Percentiles rank a stretch among this genome's conserved stretches.
Conservation (phyloP, 1,140 invertebrate genomes). For the Anadara kagoshimensis region DNA sequence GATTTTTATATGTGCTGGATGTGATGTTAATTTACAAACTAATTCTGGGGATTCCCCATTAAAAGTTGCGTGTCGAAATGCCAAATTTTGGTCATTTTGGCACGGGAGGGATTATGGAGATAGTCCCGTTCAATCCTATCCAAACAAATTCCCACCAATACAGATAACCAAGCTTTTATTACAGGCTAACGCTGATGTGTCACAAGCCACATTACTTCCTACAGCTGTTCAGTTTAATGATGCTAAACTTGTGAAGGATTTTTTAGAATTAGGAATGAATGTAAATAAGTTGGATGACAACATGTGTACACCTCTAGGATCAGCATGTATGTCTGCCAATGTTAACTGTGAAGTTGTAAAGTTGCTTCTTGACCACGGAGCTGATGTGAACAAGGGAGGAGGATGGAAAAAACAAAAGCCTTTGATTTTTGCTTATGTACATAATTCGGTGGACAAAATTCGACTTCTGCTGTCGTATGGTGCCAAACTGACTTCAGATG, state of each 20-base stretch:
- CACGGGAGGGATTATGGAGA: slow-evolving; percentile 42
- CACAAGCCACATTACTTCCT: slow-evolving; percentile 62
- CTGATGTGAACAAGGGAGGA: slow-evolving; percentile 64
- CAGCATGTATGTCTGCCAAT: slow-evolving; percentile 57
- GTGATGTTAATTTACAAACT: slow-evolving; percentile 59
- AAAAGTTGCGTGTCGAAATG: slow-evolving; percentile 62
- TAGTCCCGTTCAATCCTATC: slow-evolving; percentile 24
- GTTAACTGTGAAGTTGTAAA: slow-evolving; percentile 55
- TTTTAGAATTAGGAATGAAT: slow-evolving; percentile 64
- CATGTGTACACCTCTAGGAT: slow-evolving; percentile 61
- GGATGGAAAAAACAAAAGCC: slow-evolving; percentile 68
- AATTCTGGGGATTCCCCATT: slow-evolving; percentile 60
- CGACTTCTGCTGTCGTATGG: slow-evolving; percentile 63
- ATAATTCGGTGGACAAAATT: slow-evolving; percentile 68
- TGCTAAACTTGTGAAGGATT: slow-evolving; percentile 55
- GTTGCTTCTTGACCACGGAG: slow-evolving; percentile 61
- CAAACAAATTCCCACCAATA: slow-evolving; percentile 60
- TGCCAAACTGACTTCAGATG: slow-evolving; percentile 57
- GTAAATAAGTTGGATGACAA: slow-evolving; percentile 67
- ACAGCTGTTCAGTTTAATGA: slow-evolving; percentile 63
- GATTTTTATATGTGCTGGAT: slow-evolving; percentile 50
- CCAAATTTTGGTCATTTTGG: slow-evolving; percentile 67
- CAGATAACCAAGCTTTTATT: slow-evolving; percentile 62
- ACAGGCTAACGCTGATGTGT: slow-evolving; percentile 55
- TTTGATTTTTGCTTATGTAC: slow-evolving; percentile 65